Conservation (phyloP, 53 echinoderm and acorn worm species). For the Henricia sp. region DNA sequence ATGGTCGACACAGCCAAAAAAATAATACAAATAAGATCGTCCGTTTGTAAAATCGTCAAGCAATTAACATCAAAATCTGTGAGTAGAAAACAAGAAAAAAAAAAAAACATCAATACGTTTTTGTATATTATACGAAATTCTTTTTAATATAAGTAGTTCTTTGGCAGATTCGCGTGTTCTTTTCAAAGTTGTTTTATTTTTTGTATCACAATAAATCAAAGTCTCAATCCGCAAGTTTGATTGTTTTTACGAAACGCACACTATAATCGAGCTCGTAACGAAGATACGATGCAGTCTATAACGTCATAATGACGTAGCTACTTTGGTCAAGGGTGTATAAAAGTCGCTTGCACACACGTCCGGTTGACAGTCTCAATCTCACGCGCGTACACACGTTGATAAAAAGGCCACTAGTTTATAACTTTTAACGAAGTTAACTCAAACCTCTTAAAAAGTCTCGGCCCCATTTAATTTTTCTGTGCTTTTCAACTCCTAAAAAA, state of each 20-base stretch:
- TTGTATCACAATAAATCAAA: constrained; percentile 58
- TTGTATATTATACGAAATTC: constrained; percentile 13
- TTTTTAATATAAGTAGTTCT: constrained; percentile 52
- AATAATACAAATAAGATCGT: constrained; percentile 45
- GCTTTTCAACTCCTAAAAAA: too few relatives aligned
- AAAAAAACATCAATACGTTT: constrained; percentile 42
- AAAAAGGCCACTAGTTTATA: constrained; percentile 57
- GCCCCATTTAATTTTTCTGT: too few relatives aligned
- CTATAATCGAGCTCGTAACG: constrained; percentile 47
- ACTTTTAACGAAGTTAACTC: too few relatives aligned
- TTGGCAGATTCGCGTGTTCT: constrained; percentile 54
- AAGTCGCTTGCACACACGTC: constrained; percentile 65
- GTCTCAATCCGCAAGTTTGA: constrained; percentile 13
- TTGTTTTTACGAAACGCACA: constrained; percentile 37
- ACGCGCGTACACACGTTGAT: constrained; percentile 60
- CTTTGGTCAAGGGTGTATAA: constrained; percentile 66
- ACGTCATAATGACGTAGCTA: constrained; percentile 57
- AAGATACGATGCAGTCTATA: constrained; percentile 47
- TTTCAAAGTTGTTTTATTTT: constrained; percentile 15
- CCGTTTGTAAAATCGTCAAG: constrained; percentile 64
- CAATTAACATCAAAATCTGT: constrained; percentile 59
- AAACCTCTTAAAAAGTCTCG: too few relatives aligned
- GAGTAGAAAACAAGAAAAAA: constrained; percentile 53
- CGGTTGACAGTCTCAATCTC: constrained; percentile 49
- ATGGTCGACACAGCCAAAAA: constrained; percentile 36